Evolutionary conservation across 2,888 invertebrate genomes (phyloP), one percentile per base, ranked within the genome.

Genomic region (Caenorhabditis sp.): DNA sequence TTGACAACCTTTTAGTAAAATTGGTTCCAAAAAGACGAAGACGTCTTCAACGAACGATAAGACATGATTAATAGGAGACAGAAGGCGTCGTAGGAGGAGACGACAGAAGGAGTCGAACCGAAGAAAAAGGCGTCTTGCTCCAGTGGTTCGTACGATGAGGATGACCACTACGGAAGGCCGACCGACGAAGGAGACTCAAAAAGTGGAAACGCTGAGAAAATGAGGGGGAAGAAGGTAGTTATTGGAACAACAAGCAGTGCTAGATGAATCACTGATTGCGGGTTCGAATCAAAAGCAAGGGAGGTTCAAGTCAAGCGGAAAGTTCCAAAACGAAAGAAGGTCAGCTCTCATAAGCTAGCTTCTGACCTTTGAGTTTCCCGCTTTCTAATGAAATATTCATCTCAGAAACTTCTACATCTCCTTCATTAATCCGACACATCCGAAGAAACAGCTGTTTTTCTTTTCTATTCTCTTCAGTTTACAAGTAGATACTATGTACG

Each of bases 1-100:
- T 70, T 70, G 70, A 70, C 59, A 59, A 70, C 70, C 70, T 70
- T 70, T 70, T 70, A 70, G 70, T 37, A 59, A 70, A 70, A 70
- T 70, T 70, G 59, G 70, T 59, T 70, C 58, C 70, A 59, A 59
- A 59, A 70, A 70, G 45, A 32, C 55, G 30, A 32, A 26, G 45
- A 59, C 43, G 32, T 15, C n/a, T 17, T 6, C 15, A 13, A 39
- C 27, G 63, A 62, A 72, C 62, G 63, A 62, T 63, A 72, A 50
- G 62, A 43, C 62, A 72, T 56, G 62, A 72, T 56, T 72, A 72
- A 63, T 63, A 66, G 53, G 66, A 35, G 39, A 65, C 43, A 45
- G 50, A 43, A 37, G 50, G 30, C 27, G 22, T 39, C 8, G 52
- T 26, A 65, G 56, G 39, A 71, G 24, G 22, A 8, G 48, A 48